Conservation (phyloP, 2,888 invertebrate genomes). For the Calephelis perditalis region DNA sequence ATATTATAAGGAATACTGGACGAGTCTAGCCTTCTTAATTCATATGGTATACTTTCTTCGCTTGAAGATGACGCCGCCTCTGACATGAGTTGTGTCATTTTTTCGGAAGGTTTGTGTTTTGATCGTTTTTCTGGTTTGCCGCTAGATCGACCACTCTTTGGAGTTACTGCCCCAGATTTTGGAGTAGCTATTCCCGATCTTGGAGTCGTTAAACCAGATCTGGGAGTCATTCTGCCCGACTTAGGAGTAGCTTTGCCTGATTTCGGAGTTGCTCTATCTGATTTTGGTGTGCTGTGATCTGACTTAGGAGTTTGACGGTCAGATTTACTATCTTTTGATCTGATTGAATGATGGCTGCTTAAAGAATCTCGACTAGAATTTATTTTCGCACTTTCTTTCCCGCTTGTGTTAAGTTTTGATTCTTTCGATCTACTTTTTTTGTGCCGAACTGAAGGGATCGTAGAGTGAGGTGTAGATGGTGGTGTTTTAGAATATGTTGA, state of each 20-base stretch:
- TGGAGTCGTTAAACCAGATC: constrained; percentile 64
- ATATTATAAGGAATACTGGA: constrained; percentile 82
- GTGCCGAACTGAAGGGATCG: constrained; percentile 65
- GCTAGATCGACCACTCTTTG: constrained; percentile 78
- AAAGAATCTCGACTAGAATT: constrained; percentile 72
- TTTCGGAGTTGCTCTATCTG: constrained; percentile 60
- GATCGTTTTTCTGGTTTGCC: constrained; percentile 67
- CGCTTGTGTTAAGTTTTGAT: constrained; percentile 58
- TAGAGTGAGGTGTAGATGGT: constrained; percentile 68
- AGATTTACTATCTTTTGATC: constrained; percentile 70
- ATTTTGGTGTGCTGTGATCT: constrained; percentile 69
- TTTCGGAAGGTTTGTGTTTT: constrained; percentile 71
- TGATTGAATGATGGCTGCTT: constrained; percentile 72
- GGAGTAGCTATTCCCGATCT: constrained; percentile 65
- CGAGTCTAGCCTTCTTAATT: constrained; percentile 70
- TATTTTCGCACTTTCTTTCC: constrained; percentile 59
- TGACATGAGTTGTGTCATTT: constrained; percentile 74
- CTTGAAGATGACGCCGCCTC: constrained; percentile 80
- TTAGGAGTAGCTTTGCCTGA: constrained; percentile 69
- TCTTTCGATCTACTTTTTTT: constrained; percentile 72
- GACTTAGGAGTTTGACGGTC: constrained; percentile 69
- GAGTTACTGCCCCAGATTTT: constrained; percentile 67
- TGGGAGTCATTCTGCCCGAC: constrained; percentile 63
- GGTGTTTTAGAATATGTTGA: constrained; percentile 72
- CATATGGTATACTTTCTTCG: constrained; percentile 75